phyloP scores from a whole-genome alignment of 2,888 invertebrate species.

The Eulithis prunata region DNA sequence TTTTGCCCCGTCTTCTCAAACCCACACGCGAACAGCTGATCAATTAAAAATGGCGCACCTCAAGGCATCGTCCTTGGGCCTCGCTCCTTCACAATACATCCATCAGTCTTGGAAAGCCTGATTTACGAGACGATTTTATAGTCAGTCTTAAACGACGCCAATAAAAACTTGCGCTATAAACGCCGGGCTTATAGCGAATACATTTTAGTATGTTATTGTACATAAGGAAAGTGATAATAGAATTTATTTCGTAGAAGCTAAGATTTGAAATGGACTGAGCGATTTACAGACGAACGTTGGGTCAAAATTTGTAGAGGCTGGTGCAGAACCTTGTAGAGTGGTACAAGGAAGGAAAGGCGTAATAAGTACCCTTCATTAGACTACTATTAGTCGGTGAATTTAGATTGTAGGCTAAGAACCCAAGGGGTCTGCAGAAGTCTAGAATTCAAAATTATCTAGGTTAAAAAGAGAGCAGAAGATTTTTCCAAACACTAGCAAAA shows the following conservation, averaged over 20 bases:
- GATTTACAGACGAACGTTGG: not conserved
- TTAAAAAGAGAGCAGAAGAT: no score
- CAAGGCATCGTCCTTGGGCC: constrained; percentile 49
- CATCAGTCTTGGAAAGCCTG: constrained; percentile 64
- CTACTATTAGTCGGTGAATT: not conserved
- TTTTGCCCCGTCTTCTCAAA: no score
- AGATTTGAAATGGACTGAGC: constrained; percentile 12
- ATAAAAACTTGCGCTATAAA: constrained; percentile 77
- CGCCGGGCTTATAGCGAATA: constrained; percentile 57
- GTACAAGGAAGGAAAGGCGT: not conserved
- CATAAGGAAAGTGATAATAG: constrained; percentile 12
- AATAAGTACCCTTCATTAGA: not conserved
- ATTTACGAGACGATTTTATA: constrained; percentile 75
- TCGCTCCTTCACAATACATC: constrained; percentile 44
- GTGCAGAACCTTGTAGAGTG: constrained; percentile 12
- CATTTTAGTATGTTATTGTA: constrained; percentile 24
- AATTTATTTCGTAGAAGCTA: constrained; percentile 8
- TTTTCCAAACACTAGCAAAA: no score
- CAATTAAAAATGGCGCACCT: constrained; percentile 39
- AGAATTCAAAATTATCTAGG: no score
- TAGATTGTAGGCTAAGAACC: not conserved
- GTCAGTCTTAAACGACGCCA: constrained; percentile 73
- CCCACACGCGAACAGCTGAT: constrained; percentile 4
- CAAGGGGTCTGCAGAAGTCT: no score
- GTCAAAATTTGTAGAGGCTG: constrained; percentile 10